Evolutionary conservation across 2,113 vertebrate genomes (phyloP).

Genomic region (Forbesichthys papilliferus): DNA sequence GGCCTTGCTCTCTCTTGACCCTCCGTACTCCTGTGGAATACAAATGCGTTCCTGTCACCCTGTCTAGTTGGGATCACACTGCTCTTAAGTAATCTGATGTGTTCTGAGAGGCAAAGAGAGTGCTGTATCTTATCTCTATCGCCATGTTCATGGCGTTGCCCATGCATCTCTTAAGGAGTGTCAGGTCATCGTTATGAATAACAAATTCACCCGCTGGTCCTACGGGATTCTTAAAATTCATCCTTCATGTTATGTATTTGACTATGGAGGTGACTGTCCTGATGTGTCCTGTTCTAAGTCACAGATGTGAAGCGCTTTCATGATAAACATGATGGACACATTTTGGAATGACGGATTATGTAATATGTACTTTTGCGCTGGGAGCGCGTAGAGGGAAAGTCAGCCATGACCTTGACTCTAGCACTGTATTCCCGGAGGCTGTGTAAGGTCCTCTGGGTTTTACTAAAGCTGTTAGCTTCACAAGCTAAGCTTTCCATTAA

Average conservation of each 20-base stretch:
- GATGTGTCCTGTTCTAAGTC: neutral
- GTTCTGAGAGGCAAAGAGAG: constrained; percentile 1
- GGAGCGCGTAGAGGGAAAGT: constrained; percentile 15
- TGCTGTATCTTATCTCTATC: constrained; percentile 21
- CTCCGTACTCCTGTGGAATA: constrained; percentile 4
- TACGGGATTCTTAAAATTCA: too few species aligned
- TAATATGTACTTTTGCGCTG: neutral
- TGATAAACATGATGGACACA: neutral
- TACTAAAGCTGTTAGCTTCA: constrained; percentile 11
- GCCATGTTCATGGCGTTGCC: constrained; percentile 17
- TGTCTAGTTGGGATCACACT: constrained; percentile 26
- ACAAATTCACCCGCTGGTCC: too few species aligned
- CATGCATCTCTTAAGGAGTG: constrained; percentile 26
- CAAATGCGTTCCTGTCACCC: constrained; percentile 14
- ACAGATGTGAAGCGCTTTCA: neutral
- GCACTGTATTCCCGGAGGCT: constrained; percentile 37
- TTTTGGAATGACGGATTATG: neutral
- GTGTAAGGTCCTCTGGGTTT: constrained; percentile 31
- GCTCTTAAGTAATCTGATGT: constrained; percentile 14
- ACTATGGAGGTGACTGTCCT: too few species aligned
- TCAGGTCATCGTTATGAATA: constrained; percentile 18
- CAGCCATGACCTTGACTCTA: constrained; percentile 49
- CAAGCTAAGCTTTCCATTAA: constrained; percentile 37
- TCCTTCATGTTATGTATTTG: too few species aligned
- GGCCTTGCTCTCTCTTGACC: constrained; percentile 17